Evolutionary conservation across 37 sponge, comb jelly and placozoan genomes (phyloP), one percentile per base, ranked within the genome.

Genomic region (Diacarnus erythraeanus): DNA sequence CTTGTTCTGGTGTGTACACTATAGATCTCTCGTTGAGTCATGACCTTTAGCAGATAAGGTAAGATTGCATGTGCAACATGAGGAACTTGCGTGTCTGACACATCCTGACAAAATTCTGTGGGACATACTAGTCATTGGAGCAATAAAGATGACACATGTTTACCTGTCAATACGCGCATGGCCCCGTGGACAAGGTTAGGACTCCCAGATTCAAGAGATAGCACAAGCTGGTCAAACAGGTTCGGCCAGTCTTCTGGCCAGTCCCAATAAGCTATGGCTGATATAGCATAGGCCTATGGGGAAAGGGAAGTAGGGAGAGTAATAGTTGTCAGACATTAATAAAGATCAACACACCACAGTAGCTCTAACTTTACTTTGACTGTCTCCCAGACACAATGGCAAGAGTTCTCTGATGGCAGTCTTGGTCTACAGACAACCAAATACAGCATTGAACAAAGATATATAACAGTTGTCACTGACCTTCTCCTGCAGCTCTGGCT

Each of bases 191-290:
- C 86, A 2, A 93, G 73, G 41, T 70, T 9, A 5, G 77, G 66
- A 10, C 79, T 42, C 12, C 87, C 90, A 29, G 82, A 84, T 4
- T 60, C 38, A 15, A 93, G 57, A 27, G 65, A 79, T 27, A 18
- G 54, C 63, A 89, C 38, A 29, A 93, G 41, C 51, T 68, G 57
- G 67, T 82, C 80, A 76, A 93, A 79, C 59, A 93, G 47, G 42
- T 85, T 59, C 27, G 87, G 82, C 94, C 94, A 93, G 44, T 80
- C 42, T 39, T 93, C 94, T 2, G 94, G 94, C 90, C 90, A 93
- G 64, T 93, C 94, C 84, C 80, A 80, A 57, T 64, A 64, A 44
- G 94, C 94, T 30, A 93, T 83, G 36, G 84, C 81, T 10, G 94
- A 77, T 15, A 93, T 59, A 15, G 87, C 90, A 75, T 93, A 93